A percentile compares a stretch with the other conserved stretches of the same genome.
phyloP scores from a whole-genome alignment of 2,888 invertebrate species.

The Stramonita haemastoma region DNA sequence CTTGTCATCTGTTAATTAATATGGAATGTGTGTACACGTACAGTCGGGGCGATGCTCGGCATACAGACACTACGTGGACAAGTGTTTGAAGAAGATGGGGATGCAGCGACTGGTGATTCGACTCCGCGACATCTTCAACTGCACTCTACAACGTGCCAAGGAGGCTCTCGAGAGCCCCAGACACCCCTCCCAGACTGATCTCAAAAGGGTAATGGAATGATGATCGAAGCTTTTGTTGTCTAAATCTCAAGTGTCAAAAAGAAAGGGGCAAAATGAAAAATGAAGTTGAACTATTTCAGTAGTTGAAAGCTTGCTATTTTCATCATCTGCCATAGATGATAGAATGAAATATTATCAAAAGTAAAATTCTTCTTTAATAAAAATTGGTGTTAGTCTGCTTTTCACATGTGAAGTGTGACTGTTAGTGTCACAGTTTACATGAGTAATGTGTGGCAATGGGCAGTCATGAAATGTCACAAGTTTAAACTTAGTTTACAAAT shows the following conservation, averaged over 20 bases:
- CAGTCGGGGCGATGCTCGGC: constrained; percentile 47
- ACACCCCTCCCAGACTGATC: not conserved
- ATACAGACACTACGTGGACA: constrained; percentile 88
- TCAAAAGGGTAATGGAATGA: constrained; percentile 21
- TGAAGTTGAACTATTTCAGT: not conserved
- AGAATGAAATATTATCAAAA: no score
- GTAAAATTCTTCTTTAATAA: no score
- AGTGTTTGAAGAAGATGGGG: constrained; percentile 91
- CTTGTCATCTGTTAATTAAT: no score
- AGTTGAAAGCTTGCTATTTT: no score
- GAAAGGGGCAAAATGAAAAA: not conserved
- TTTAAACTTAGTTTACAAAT: no score
- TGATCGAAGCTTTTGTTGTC: not conserved
- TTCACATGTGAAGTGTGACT: no score
- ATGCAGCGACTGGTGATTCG: constrained; percentile 88
- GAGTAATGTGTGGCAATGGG: no score
- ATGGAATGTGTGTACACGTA: no score
- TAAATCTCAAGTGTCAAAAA: not conserved
- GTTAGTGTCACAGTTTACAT: no score
- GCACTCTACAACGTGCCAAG: constrained; percentile 73
- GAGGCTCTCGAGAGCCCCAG: constrained; percentile 69
- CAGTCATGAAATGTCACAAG: no score
- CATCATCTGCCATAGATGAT: no score
- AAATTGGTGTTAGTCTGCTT: no score
- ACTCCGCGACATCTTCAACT: constrained; percentile 81